These are phyloP conservation scores for Eupithecia abbreviata DNA, from an alignment of 2,888 invertebrate genomes.

Conservation along the genomic window DNA sequence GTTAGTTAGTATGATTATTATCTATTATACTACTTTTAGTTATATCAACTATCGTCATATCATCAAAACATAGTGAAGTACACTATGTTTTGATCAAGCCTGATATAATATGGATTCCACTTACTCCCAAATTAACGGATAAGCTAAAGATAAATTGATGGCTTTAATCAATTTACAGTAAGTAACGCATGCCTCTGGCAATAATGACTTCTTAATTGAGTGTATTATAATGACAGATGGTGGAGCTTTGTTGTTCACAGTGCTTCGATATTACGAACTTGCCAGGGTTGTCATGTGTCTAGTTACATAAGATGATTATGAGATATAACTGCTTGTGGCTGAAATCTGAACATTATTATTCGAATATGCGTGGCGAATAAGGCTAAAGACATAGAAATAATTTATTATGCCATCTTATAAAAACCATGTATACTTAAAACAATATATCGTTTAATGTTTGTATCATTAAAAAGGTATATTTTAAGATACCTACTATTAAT, in stretches of 20 bases:
- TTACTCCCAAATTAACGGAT: conserved; percentile 25
- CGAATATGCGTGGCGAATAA: not conserved
- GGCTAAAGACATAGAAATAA: no score
- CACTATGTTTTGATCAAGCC: not conserved
- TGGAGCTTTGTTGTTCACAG: not conserved
- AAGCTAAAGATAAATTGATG: conserved; percentile 26
- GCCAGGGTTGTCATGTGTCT: not conserved
- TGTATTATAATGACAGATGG: conserved; percentile 7
- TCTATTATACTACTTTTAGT: not conserved
- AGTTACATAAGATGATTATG: not conserved
- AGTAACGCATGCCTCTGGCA: not conserved
- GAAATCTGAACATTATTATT: not conserved
- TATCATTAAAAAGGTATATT: no score
- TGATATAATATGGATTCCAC: not conserved
- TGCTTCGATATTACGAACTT: not conserved
- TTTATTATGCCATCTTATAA: no score
- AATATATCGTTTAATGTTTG: no score
- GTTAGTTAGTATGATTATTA: no score
- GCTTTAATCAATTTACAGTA: conserved; percentile 34
- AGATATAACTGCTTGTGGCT: not conserved
- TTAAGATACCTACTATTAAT: no score
- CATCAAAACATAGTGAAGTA: not conserved
- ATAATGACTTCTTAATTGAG: conserved; percentile 5
- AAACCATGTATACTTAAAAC: no score
- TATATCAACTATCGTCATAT: not conserved